Base-by-base conservation (phyloP, 2,888 invertebrate genomes). In the Megalurothrips usitatus region DNA sequence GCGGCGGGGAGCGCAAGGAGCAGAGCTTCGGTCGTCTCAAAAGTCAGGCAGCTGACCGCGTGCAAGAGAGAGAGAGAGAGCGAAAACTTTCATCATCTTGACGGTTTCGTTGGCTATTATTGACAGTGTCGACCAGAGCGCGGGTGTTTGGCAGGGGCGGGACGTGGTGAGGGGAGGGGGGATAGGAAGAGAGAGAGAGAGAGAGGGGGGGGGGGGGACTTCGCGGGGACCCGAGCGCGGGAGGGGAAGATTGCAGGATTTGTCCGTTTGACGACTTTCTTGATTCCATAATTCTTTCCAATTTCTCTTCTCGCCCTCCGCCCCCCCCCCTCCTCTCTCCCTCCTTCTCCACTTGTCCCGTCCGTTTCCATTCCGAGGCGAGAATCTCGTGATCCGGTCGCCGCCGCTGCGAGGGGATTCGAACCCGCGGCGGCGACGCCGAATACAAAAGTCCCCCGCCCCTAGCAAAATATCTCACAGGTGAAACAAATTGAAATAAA, bases 241-340 rank as follows among this genome's bases (percentile, higher is more conserved):
- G 52, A 58, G 68, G 12, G 23, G 26, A 23, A 75, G 68, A 75
- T 75, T 75, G 68, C 68, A 23, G 68, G 68, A 75, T 75, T 75
- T 75, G 68, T 23, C 68, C 68, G 68, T 75, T 75, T 75, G 68
- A 75, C 6, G 26, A 75, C 68, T 75, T 75, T 75, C 68, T 75
- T 26, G 68, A 75, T 75, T 75, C 68, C 68, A 75, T 75, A 26
- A 75, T 75, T 75, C 68, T 75, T 75, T 75, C 68, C 68, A 75
- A 75, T 75, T 75, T 75, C 68, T 26, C 9, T 6, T 52, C 17
- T 52, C 52, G 12, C 9, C 52, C 52, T 52, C 9, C 52, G 12
- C 52, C 17, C 12, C 52, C 17, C 52, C 8, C 52, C 52, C 1
- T 14, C 49, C 49, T 49, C 52, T 17, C 14, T 58, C 58, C 14